Evolutionary conservation across 2,888 invertebrate genomes (phyloP), one percentile per base, ranked within the genome.

Genomic region (Melanophora roralis): DNA sequence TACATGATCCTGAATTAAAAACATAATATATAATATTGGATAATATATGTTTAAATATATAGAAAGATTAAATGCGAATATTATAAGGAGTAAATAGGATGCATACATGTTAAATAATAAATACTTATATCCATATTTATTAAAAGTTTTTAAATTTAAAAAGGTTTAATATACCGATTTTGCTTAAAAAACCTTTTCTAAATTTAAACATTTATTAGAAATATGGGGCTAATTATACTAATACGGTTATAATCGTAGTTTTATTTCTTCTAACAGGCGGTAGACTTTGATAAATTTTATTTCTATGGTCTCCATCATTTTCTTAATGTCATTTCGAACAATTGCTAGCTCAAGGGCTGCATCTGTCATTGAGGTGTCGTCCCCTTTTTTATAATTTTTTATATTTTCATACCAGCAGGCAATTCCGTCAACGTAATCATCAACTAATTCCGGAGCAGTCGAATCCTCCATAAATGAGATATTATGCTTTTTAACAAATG

Each of bases 351-450:
- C 89, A 47, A 89, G 53, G 16, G 88, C 88, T 2, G 88, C 85
- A n/a, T 88, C 86, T 6, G 75, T 40, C 14, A 85, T 84, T 3
- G 72, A 62, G 14, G 72, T 83, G 3, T 83, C 84, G n/a, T 85
- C 84, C 80, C 88, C 88, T 34, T 86, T 87, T 57, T 86, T 86
- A 0, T 86, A 85, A 7, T 74, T 74, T 62, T 85, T 87, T 57
- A 85, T 88, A 78, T 84, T 88, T 79, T 88, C 89, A 45, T 87
- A 89, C 89, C 89, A 89, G 71, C 89, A 89, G 27, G 89, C 89
- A 43, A 89, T 85, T 19, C 89, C 89, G 65, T 89, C 85, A n/a
- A 89, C 85, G 78, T 86, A 89, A 64, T 89, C 89, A 67, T 89
- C 89, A n/a, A 89, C 89, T 69, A 88, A 38, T 55, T 88, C 88